These are phyloP conservation scores for Bunonema sp. DNA, from an alignment of 2,888 invertebrate species.

Conservation along the genomic window DNA sequence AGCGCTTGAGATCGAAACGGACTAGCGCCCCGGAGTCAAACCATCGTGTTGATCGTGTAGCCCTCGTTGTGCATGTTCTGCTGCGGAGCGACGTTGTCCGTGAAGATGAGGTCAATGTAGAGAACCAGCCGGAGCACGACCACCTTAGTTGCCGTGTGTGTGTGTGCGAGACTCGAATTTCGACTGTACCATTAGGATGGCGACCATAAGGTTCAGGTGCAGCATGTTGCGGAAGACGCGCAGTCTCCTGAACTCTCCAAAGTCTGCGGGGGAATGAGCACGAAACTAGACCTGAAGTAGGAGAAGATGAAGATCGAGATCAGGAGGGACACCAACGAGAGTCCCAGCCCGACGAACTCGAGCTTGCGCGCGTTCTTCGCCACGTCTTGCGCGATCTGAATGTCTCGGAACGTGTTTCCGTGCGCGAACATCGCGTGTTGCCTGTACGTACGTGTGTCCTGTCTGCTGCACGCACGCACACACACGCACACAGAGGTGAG, in stretches of 20 bases:
- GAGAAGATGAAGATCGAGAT: conserved; percentile 67
- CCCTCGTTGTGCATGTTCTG: conserved; percentile 32
- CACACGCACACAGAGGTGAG: no score
- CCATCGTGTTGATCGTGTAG: conserved; percentile 48
- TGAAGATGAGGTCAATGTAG: conserved; percentile 47
- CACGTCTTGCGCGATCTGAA: conserved; percentile 66
- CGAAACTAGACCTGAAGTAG: conserved; percentile 58
- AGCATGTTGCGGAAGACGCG: conserved; percentile 49
- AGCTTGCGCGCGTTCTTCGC: conserved; percentile 64
- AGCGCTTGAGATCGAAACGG: conserved; percentile 11
- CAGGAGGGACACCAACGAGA: conserved; percentile 63
- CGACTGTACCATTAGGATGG: conserved; percentile 49
- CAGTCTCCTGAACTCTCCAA: conserved; percentile 50
- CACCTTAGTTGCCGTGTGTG: not conserved
- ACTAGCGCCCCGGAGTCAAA: conserved; percentile 12
- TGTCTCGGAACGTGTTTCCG: not conserved
- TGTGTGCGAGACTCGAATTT: no score
- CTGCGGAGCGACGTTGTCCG: conserved; percentile 38
- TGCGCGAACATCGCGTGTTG: no score
- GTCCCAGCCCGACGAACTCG: conserved; percentile 64
- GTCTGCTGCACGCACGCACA: no score
- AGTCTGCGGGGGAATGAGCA: conserved; percentile 48
- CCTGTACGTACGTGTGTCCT: no score
- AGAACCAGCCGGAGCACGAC: conserved; percentile 41
- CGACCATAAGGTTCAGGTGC: conserved; percentile 49